A percentile compares a stretch with the other conserved stretches of the same genome.
Conservation (phyloP, 2,113 vertebrate species). For the Sprattus sprattus region DNA sequence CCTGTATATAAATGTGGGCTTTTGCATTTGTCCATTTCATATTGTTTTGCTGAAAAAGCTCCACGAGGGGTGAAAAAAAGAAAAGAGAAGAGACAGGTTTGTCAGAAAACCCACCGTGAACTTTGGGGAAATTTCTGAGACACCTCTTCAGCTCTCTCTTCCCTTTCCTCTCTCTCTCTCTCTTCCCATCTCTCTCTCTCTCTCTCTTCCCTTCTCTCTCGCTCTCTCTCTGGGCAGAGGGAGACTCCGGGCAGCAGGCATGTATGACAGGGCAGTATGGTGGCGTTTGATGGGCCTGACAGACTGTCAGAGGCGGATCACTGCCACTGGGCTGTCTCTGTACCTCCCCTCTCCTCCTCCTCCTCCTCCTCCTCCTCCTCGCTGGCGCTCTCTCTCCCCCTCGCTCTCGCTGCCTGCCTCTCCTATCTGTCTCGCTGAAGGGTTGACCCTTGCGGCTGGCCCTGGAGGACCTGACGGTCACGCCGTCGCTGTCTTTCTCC, state of each 20-base stretch:
- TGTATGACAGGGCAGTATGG: conserved; percentile 65
- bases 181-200: conserved; percentile 26
- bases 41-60: conserved; percentile 2
- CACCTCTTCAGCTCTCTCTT: conserved; percentile 31
- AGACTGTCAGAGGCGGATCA: conserved; percentile 80
- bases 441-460: conserved; percentile 71
- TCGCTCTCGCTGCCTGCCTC: conserved; percentile 23
- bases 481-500: conserved; percentile 79
- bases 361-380: conserved; percentile 20
- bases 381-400: conserved; percentile 8
- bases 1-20: background rate
- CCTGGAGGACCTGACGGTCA: conserved; percentile 73
- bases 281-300: conserved; percentile 70
- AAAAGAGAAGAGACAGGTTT: conserved; percentile 1
- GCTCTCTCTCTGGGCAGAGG: conserved; percentile 19
- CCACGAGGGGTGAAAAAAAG: conserved; percentile 5
- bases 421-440: conserved; percentile 33
- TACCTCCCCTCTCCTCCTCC: conserved; percentile 16
- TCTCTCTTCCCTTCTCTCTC: conserved; percentile 28
- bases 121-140: conserved; percentile 46
- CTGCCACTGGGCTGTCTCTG: conserved; percentile 59
- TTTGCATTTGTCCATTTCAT: background rate
- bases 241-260: conserved; percentile 57
- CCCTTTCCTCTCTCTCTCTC: conserved; percentile 24
- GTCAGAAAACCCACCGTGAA: conserved; percentile 41